Evolutionary conservation across 2,888 invertebrate species (phyloP), one percentile per base, ranked within the genome.

Genomic region (Thysanoteuthis rhombus): DNA sequence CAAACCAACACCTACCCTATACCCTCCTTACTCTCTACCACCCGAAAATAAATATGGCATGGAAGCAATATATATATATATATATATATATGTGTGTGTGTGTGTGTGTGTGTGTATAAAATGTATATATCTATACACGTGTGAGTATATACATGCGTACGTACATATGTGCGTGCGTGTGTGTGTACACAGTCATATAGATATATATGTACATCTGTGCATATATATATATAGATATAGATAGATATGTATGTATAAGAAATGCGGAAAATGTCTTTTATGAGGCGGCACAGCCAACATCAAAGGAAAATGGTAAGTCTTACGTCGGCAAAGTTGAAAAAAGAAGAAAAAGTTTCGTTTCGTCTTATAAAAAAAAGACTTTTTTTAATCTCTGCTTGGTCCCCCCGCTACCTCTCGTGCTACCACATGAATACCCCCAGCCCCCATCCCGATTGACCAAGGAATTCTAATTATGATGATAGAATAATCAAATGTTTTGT

Each of bases 251-350:
- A 52, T 25, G 25, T 52, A 75, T n/a, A 75, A 75, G 75, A 75
- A 75, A 75, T 75, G 75, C 36, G 75, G n/a, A 75, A 75, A 75
- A 75, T 75, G 75, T 75, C 75, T 75, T 75, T 75, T 75, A n/a
- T 75, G 75, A 36, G n/a, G 16, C n/a, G n/a, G 19, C n/a, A n/a
- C 75, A n/a, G 12, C n/a, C n/a, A n/a, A 75, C 75, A 75, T 75
- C n/a, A 75, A 75, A 75, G 75, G 75, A 75, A 75, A 75, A 75
- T 75, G 75, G 75, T 75, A 75, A 75, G 75, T 75, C 75, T 75
- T 75, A 36, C n/a, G 75, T 75, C 75, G 75, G 75, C 75, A n/a
- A 75, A 75, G 75, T 75, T 75, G 75, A 75, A 75, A 75, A n/a
- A 36, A 75, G 75, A 75, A 75, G n/a, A 42, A 58, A 58, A 58